Percentiles rank a stretch among this genome's conserved stretches.
Conservation (phyloP, 2,797 vertebrate species). For the Clamator glandarius region DNA sequence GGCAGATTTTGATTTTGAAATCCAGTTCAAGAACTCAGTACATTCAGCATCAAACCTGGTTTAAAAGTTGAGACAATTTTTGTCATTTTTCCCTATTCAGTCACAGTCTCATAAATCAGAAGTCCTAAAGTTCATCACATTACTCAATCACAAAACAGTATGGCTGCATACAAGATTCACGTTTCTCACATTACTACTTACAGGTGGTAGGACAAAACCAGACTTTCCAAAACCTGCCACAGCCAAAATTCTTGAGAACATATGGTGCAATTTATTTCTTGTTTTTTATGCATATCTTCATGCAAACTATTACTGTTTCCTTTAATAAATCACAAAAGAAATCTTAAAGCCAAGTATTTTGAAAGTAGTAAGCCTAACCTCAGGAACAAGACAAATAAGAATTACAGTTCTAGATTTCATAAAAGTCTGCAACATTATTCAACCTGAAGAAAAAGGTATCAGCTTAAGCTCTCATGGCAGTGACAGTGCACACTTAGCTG, state of each 20-base stretch:
- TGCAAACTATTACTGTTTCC: neutral
- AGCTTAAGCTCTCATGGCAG: neutral
- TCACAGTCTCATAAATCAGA: neutral
- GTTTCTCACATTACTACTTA: neutral
- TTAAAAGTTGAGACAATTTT: slow-evolving; percentile 56
- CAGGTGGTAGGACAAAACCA: neutral
- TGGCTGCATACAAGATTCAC: neutral
- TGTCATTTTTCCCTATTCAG: neutral
- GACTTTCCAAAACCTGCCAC: neutral
- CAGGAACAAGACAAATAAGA: neutral
- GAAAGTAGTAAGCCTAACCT: neutral
- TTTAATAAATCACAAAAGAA: neutral
- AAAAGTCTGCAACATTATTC: neutral
- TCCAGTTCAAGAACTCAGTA: slow-evolving; percentile 84
- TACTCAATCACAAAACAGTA: neutral
- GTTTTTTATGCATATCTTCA: neutral
- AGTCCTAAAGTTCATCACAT: neutral
- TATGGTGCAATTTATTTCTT: neutral
- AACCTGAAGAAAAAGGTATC: neutral
- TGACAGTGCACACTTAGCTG: neutral
- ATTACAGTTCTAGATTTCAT: neutral
- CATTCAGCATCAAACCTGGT: slow-evolving; percentile 86
- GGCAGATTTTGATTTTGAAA: slow-evolving; percentile 82
- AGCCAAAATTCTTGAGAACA: neutral
- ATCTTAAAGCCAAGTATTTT: neutral